A percentile compares a stretch with the other conserved stretches of the same genome.
Evolutionary conservation across 2,888 invertebrate species (phyloP).

Genomic region (Cylindroiulus punctatus): DNA sequence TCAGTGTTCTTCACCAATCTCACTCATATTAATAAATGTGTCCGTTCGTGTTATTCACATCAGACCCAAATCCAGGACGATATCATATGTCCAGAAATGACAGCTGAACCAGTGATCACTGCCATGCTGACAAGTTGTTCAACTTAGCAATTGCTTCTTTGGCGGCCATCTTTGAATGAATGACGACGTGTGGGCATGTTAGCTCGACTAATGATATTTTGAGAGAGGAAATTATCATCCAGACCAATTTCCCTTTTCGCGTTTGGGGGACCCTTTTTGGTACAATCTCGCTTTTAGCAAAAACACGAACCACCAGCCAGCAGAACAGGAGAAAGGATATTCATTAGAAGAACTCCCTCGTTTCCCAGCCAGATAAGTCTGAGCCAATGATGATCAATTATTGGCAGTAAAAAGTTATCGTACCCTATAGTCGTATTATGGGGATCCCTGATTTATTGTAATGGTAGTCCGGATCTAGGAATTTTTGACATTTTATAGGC

Average conservation of each 20-base stretch:
- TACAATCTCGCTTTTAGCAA: neutral
- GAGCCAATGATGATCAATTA: constrained; percentile 43
- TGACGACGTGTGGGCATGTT: neutral
- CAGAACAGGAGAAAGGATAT: neutral
- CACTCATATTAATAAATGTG: neutral
- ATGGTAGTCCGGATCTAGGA: neutral
- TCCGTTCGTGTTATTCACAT: neutral
- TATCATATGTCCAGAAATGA: neutral
- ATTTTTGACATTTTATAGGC: constrained; percentile 11
- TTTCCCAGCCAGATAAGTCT: constrained; percentile 22
- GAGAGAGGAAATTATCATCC: constrained; percentile 49
- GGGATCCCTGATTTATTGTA: constrained; percentile 13
- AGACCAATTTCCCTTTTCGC: constrained; percentile 50
- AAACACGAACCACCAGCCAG: neutral
- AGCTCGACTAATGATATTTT: constrained; percentile 48
- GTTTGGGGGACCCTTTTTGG: neutral
- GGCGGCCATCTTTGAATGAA: neutral
- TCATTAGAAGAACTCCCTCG: constrained; percentile 34
- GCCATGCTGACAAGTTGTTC: neutral
- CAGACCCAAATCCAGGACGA: neutral
- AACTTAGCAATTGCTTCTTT: neutral
- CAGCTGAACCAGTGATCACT: neutral
- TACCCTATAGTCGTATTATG: neutral
- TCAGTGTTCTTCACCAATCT: neutral
- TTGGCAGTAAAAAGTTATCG: constrained; percentile 24